Percentiles rank a stretch among this genome's conserved stretches.
phyloP scores from a whole-genome alignment of 1,140 invertebrate genomes.

The Panagrolaimus sp. region DNA sequence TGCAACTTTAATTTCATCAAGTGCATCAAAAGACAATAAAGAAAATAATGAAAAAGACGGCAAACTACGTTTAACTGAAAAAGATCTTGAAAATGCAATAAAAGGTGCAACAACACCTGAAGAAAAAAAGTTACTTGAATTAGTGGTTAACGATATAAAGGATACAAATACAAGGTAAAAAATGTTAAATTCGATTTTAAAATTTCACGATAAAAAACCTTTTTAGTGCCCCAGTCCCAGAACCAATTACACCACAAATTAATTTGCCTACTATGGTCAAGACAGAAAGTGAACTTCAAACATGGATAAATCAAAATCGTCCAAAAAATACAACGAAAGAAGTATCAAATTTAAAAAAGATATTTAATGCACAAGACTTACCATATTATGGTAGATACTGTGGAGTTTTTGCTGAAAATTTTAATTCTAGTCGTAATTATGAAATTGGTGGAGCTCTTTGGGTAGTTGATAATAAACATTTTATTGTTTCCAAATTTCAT shows the following conservation, averaged over 20 bases:
- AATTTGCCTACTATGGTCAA: conserved; percentile 25
- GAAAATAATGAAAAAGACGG: background rate
- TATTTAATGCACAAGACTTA: conserved; percentile 42
- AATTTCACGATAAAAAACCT: background rate
- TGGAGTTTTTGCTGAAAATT: conserved; percentile 48
- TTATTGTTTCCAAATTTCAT: conserved; percentile 54
- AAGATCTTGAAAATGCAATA: conserved; percentile 20
- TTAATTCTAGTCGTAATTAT: conserved; percentile 20
- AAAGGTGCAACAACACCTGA: conserved; percentile 22
- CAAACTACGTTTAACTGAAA: conserved; percentile 12
- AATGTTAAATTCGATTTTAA: background rate
- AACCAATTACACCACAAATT: background rate
- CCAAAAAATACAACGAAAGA: conserved; percentile 23
- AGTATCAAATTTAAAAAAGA: conserved; percentile 24
- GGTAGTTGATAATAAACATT: conserved; percentile 49
- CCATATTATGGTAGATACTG: conserved; percentile 56
- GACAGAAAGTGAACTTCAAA: conserved; percentile 45
- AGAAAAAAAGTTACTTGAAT: conserved; percentile 40
- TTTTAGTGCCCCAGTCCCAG: background rate
- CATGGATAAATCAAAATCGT: conserved; percentile 56
- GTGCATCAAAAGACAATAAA: conserved; percentile 27
- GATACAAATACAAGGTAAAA: conserved; percentile 12
- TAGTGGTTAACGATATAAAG: conserved; percentile 45
- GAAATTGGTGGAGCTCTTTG: conserved; percentile 52
- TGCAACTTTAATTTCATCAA: conserved; percentile 28